phyloP scores from a whole-genome alignment of 1,140 invertebrate species.

The Leptinotarsa defecta region DNA sequence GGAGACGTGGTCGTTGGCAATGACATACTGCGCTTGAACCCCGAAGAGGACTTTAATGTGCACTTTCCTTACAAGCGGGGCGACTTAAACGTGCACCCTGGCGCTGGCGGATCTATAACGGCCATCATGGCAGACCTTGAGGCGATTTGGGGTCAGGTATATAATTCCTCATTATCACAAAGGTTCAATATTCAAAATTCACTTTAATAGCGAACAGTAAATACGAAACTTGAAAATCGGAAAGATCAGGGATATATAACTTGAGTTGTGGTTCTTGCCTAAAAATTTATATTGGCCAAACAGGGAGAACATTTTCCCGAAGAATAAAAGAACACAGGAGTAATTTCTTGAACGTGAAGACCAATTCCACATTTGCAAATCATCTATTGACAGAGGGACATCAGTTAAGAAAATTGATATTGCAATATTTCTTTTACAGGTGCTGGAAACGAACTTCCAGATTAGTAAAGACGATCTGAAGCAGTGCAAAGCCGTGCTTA shows the following conservation, averaged over 20 bases:
- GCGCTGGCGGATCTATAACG: conserved; percentile 79
- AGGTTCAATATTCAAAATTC: no score
- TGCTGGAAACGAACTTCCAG: conserved; percentile 73
- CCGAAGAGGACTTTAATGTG: conserved; percentile 77
- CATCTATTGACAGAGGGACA: no score
- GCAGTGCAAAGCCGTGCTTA: conserved; percentile 83
- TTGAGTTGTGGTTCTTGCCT: no score
- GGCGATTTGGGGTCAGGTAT: conserved; percentile 78
- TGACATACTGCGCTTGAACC: conserved; percentile 73
- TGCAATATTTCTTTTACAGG: conserved; percentile 41
- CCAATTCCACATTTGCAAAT: no score
- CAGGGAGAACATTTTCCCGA: no score
- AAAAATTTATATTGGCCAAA: no score
- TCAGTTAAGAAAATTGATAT: no score
- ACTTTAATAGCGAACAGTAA: no score
- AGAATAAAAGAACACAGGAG: no score
- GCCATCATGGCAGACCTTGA: conserved; percentile 84
- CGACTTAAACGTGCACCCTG: conserved; percentile 82
- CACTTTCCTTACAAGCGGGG: conserved; percentile 89
- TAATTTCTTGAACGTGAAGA: no score
- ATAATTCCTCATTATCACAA: conserved; percentile 40
- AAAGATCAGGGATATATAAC: no score
- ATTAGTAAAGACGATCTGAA: conserved; percentile 78
- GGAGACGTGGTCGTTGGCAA: conserved; percentile 70
- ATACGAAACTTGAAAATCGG: no score